Percentiles rank a stretch among this genome's conserved stretches.
Evolutionary conservation across 2,888 invertebrate genomes (phyloP).

Genomic region (Xanthia togata): DNA sequence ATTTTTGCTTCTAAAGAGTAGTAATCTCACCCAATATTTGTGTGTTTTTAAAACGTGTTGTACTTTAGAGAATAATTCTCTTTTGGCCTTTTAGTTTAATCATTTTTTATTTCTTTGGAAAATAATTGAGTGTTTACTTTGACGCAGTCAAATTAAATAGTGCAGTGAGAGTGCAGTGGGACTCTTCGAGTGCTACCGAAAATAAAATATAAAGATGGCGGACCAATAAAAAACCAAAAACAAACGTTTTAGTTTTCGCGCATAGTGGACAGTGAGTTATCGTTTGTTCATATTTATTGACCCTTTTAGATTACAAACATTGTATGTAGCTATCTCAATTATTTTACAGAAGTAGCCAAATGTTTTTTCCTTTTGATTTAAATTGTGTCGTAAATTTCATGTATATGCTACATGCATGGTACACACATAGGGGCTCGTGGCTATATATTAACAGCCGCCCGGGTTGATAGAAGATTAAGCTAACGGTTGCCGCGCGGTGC

Average conservation of each 20-base stretch:
- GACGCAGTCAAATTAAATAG: background rate
- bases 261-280: slow-evolving; percentile 4
- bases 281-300: background rate
- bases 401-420: background rate
- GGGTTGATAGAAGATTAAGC: background rate
- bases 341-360: background rate
- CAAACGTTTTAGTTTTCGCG: background rate
- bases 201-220: background rate
- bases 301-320: too few relatives aligned
- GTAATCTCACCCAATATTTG: background rate
- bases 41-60: background rate
- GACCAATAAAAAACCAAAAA: too few relatives aligned
- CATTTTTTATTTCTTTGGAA: background rate
- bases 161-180: background rate
- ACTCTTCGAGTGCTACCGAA: background rate
- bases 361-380: background rate
- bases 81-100: background rate
- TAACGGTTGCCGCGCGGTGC: background rate
- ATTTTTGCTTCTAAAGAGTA: background rate
- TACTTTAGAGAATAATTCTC: background rate
- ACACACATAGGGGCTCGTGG: background rate
- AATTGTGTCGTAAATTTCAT: background rate
- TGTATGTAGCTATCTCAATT: too few relatives aligned
- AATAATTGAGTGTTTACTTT: background rate
- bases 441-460: background rate